Conservation (phyloP, 2,888 invertebrate genomes). For the Noctuana brunneofusca region DNA sequence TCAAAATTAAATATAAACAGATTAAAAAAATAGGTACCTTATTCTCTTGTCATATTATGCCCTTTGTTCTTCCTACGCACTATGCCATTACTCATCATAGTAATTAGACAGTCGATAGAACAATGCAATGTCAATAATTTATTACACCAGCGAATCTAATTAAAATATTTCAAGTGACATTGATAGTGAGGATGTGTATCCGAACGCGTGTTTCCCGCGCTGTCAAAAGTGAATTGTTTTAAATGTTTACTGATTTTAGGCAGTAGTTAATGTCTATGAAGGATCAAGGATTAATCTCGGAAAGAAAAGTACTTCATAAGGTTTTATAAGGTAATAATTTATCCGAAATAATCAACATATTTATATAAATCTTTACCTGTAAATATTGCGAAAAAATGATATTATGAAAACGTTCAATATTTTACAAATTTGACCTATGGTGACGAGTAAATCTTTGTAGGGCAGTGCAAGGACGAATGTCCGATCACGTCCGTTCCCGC, state of each 20-base stretch:
- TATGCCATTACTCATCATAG: constrained; percentile 11
- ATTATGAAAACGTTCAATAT: background rate
- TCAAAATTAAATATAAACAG: background rate
- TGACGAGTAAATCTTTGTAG: constrained; percentile 20
- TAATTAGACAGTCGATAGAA: constrained; percentile 26
- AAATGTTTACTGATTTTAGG: too few species aligned
- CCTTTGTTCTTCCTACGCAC: constrained; percentile 13
- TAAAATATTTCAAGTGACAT: constrained; percentile 25
- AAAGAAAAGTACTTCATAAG: too few species aligned
- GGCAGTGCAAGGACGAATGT: constrained; percentile 39
- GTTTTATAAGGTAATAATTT: too few species aligned
- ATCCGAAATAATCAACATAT: too few species aligned
- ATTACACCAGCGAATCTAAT: constrained; percentile 21
- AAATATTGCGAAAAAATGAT: background rate
- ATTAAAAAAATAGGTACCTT: background rate
- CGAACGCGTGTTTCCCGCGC: constrained; percentile 39
- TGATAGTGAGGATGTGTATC: constrained; percentile 40
- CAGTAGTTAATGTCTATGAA: too few species aligned
- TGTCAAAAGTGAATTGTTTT: background rate
- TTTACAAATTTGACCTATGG: constrained; percentile 5
- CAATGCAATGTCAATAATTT: constrained; percentile 28
- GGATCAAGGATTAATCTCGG: too few species aligned
- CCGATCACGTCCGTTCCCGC: constrained; percentile 37
- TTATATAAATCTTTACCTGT: too few species aligned
- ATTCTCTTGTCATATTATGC: background rate